These are phyloP conservation scores for Chaenocephalus aceratus DNA, from an alignment of 2,113 vertebrate species.

Conservation along the genomic window DNA sequence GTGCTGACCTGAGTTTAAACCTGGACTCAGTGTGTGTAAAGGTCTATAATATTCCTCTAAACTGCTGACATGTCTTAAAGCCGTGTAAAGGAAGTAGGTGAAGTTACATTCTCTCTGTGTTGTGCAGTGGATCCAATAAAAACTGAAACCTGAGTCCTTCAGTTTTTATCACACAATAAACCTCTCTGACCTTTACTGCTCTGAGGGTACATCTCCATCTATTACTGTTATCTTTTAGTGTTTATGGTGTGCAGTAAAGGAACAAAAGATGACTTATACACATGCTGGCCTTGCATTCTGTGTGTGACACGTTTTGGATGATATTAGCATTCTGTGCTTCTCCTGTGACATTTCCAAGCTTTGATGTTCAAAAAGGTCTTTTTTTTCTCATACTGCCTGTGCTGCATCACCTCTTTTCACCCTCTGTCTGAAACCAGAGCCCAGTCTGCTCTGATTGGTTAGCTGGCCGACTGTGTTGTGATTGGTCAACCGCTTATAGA, in stretches of 20 bases:
- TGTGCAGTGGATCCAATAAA: slow-evolving; percentile 58
- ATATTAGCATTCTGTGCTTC: too few species aligned
- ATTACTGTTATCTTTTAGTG: not conserved
- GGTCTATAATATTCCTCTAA: slow-evolving; percentile 55
- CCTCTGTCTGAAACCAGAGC: too few species aligned
- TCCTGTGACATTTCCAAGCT: too few species aligned
- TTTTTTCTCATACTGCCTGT: too few species aligned
- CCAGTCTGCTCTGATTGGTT: too few species aligned
- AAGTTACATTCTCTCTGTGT: slow-evolving; percentile 36
- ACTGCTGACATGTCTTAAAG: slow-evolving; percentile 50
- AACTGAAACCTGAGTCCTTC: slow-evolving; percentile 53
- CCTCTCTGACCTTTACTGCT: not conserved
- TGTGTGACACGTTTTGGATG: too few species aligned
- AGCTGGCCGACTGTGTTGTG: too few species aligned
- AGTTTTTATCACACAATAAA: slow-evolving; percentile 40
- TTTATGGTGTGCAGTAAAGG: not conserved
- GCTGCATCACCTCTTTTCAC: too few species aligned
- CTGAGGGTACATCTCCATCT: slow-evolving; percentile 4
- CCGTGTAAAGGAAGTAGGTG: slow-evolving; percentile 39
- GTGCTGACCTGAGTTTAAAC: slow-evolving; percentile 56
- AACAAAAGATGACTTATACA: not conserved
- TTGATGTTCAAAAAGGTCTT: too few species aligned
- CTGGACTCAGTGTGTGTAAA: slow-evolving; percentile 68
- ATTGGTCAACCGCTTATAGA: too few species aligned
- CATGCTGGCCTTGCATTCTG: not conserved